phyloP scores from a whole-genome alignment of 2,113 vertebrate genomes.

The Rutilus rutilus region DNA sequence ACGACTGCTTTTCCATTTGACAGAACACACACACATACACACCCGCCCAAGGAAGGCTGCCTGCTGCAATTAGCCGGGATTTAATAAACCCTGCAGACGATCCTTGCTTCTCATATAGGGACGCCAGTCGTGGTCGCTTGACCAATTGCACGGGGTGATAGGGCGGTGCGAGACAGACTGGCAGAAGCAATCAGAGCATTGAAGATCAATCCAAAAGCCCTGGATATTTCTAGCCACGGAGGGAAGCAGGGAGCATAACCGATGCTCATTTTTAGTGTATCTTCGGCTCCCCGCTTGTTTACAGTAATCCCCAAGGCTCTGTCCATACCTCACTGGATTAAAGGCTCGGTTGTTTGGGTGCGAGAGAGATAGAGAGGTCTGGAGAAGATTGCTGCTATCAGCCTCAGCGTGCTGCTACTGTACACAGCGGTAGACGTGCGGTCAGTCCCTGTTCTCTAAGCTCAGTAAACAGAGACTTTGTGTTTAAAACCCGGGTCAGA shows the following conservation, averaged over 20 bases:
- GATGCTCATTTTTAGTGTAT: conserved; percentile 13
- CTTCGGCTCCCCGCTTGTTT: conserved; percentile 16
- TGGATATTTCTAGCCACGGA: conserved; percentile 7
- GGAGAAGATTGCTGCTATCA: conserved; percentile 30
- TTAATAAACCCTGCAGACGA: conserved; percentile 33
- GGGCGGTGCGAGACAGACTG: neutral
- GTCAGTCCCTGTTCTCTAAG: conserved; percentile 13
- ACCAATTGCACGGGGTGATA: neutral
- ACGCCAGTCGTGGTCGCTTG: conserved; percentile 3
- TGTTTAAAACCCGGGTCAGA: conserved; percentile 6
- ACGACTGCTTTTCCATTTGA: conserved; percentile 42
- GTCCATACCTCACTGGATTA: conserved; percentile 40
- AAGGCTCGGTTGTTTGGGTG: neutral
- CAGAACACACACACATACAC: conserved; percentile 16
- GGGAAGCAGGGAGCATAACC: neutral
- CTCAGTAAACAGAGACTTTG: conserved; percentile 7
- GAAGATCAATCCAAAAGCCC: conserved; percentile 18
- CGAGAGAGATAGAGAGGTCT: conserved; percentile 14
- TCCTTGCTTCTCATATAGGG: conserved; percentile 3
- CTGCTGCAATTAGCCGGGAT: conserved; percentile 20
- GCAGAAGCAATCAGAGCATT: conserved; percentile 18
- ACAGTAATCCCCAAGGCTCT: conserved; percentile 38
- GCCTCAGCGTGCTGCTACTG: neutral
- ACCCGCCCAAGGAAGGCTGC: neutral
- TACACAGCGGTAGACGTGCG: neutral